Evolutionary conservation across 2,797 vertebrate species (phyloP).

Genomic region (Busarellus nigricollis): DNA sequence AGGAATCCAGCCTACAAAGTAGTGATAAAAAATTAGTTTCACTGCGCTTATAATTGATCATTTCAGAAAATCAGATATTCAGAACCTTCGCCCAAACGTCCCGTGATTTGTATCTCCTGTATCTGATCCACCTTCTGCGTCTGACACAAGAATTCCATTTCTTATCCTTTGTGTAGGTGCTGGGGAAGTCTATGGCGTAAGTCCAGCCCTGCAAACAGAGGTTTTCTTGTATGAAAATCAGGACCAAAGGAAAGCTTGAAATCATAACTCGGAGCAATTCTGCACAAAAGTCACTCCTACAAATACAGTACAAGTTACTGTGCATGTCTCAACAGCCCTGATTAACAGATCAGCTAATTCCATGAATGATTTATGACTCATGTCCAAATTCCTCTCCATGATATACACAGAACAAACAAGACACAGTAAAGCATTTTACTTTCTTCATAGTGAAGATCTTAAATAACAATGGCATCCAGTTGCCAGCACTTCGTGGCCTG

Average conservation of each 20-base stretch:
- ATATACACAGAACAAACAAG: background rate
- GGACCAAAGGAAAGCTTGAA: background rate
- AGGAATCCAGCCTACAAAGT: background rate
- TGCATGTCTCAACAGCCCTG: background rate
- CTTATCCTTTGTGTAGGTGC: conserved; percentile 93
- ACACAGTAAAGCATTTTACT: background rate
- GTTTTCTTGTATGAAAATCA: conserved; percentile 18
- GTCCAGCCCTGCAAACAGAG: conserved; percentile 89
- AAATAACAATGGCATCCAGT: background rate
- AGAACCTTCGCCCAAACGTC: conserved; percentile 92
- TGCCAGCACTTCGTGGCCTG: background rate
- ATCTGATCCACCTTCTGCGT: conserved; percentile 91
- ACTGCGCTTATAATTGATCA: background rate
- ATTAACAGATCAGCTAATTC: conserved; percentile 38
- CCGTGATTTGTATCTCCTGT: conserved; percentile 91
- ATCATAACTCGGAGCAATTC: background rate
- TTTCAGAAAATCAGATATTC: background rate
- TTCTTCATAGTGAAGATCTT: background rate
- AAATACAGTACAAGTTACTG: background rate
- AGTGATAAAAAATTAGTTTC: background rate
- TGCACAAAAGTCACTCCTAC: background rate
- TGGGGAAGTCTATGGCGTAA: conserved; percentile 94
- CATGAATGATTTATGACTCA: background rate
- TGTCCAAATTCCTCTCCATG: background rate
- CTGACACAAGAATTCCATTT: conserved; percentile 98